Conservation (phyloP, 2,888 invertebrate species). For the Ochropleura plecta region DNA sequence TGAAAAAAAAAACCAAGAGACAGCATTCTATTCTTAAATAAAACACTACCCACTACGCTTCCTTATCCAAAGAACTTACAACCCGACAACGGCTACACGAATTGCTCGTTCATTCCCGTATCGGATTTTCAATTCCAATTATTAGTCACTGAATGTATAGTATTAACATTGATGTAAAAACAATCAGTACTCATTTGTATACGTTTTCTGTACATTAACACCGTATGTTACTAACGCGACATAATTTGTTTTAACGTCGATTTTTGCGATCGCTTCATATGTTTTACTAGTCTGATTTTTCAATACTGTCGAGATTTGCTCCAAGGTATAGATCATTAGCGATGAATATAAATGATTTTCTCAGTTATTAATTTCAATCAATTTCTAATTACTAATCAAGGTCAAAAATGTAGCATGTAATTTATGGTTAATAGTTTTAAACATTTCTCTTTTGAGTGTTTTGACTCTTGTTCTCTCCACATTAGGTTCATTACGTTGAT, state of each 20-base stretch:
- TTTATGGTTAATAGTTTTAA: no score
- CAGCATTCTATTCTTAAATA: not conserved
- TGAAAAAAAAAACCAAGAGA: not conserved
- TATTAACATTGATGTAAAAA: constrained; percentile 54
- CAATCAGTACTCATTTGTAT: constrained; percentile 70
- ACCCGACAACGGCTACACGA: constrained; percentile 7
- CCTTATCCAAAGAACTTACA: not conserved
- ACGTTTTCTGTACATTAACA: constrained; percentile 69
- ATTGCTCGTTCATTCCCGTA: constrained; percentile 24
- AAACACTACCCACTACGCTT: not conserved
- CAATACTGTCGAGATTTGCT: constrained; percentile 37
- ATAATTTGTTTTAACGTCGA: constrained; percentile 68
- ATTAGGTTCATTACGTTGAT: not conserved
- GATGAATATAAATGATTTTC: not conserved
- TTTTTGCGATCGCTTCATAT: constrained; percentile 66
- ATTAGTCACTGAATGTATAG: constrained; percentile 49
- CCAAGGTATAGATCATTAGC: constrained; percentile 46
- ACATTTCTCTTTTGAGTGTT: not conserved
- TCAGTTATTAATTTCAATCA: not conserved
- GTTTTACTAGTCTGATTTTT: constrained; percentile 52
- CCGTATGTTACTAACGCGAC: constrained; percentile 68
- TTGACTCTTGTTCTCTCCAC: constrained; percentile 9
- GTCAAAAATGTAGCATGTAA: no score
- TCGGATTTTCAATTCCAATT: constrained; percentile 45
- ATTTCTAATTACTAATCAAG: no score